Evolutionary conservation across 1,140 invertebrate genomes (phyloP), one percentile per base, ranked within the genome.

Genomic region (Bombus breviceps): DNA sequence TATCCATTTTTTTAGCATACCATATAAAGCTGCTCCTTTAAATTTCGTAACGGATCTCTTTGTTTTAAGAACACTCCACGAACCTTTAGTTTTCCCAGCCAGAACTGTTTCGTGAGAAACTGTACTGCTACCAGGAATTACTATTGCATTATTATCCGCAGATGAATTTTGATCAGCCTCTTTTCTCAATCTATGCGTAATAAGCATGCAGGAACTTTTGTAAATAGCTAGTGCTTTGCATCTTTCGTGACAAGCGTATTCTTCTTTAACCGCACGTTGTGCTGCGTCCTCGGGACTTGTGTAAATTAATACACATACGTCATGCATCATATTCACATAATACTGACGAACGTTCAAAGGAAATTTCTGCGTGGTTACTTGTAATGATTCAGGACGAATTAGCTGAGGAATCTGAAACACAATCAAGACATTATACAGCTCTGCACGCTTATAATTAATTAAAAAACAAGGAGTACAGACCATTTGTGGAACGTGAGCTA

Each of bases 311-410:
- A 97, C 94, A 94, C 97, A 98, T 92, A 99, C 97, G 93, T 98
- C 98, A 73, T 98, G 98, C 96, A 99, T 97, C 92, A 97, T 95
- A 92, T 98, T 98, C 72, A 99, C 96, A 94, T 98, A 98, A 91
- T 97, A 96, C 89, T 98, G 98, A 81, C 98, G 96, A 76, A 98
- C 96, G 89, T 97, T 98, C 59, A 97, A 96, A 10, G 98, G 97
- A 78, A 99, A 97, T 94, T 98, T 98, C 28, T 97, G 97, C 73
- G 96, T 97, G 28, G 97, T 95, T 77, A 97, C 95, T 93, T 98
- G 97, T 66, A 98, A 94, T 1, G 96, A 96, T 85, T 96, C 95
- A 73, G 92, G 94, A 43, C 86, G 96, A 43, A 96, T 92, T 0
- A 96, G 95, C 88, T 96, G 94, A 68, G 94, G 93, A 76, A 96